Base-by-base conservation (phyloP, 2,888 invertebrate species). In the Mesorhabditis spiculigera region DNA sequence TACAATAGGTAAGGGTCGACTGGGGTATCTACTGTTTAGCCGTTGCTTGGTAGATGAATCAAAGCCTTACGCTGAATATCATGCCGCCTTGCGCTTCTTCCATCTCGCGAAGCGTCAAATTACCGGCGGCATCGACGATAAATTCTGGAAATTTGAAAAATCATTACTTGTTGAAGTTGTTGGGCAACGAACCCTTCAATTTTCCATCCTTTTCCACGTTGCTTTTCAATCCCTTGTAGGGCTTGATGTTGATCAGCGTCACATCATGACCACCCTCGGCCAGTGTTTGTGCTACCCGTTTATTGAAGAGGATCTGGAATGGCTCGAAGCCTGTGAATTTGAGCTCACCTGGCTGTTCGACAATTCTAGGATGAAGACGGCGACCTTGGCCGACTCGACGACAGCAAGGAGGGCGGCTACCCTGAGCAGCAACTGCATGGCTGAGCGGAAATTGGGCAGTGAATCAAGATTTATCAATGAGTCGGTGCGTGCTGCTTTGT, bases 191-290 rank as follows among this genome's bases (percentile, higher is more conserved):
- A 50, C 58, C 58, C 58, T 50, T 50, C 8, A 50, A 13, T n/a
- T n/a, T 50, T 50, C 10, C 10, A 50, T 50, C 58, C 10, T 13
- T 50, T n/a, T 50, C 10, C 10, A 50, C 58, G n/a, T 50, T 50
- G 10, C 58, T 50, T n/a, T 50, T 1, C 58, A 50, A 50, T 50
- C 58, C 58, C 8, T n/a, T 50, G 10, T 13, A 13, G 8, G 69
- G 68, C 45, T 63, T 63, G 43, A 79, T 66, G 16, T 73, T 67
- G 43, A 77, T 66, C 70, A 81, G 71, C 10, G 81, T 79, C 13
- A 79, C 81, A 63, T 81, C 75, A 62, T 81, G 81, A 45, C 81
- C 81, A 13, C 76, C 81, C 68, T 75, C 70, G 4, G 72, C 71
- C 43, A 81, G 65, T 42, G 74, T 74, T 67, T 78, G 74, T 0